Conservation (phyloP, 2,888 invertebrate species). For the Xestia xanthographa region DNA sequence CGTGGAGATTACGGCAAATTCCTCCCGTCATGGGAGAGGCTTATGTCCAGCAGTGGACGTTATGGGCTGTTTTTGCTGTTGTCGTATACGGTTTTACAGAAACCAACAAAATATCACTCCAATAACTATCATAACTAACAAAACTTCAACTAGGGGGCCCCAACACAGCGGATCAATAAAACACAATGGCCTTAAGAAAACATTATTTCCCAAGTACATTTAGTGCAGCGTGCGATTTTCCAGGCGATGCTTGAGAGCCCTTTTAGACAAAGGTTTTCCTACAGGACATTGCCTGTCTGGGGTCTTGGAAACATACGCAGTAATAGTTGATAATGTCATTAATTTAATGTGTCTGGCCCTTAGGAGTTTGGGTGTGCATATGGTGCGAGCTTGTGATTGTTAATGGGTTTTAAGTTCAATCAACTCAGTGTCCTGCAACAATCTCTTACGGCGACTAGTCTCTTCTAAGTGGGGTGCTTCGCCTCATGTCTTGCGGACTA, state of each 20-base stretch:
- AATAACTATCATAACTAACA: background rate
- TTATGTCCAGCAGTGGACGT: too few species aligned
- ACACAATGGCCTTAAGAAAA: conserved; percentile 40
- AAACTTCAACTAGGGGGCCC: background rate
- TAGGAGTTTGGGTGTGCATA: background rate
- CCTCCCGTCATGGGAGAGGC: too few species aligned
- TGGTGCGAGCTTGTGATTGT: background rate
- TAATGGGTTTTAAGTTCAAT: background rate
- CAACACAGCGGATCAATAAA: background rate
- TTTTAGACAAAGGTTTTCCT: conserved; percentile 44
- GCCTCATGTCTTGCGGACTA: too few species aligned
- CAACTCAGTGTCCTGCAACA: background rate
- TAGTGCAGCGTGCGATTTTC: conserved; percentile 44
- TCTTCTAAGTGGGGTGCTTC: too few species aligned
- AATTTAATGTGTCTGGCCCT: conserved; percentile 32
- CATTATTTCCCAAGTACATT: conserved; percentile 28
- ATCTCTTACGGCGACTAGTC: too few species aligned
- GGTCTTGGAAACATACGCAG: conserved; percentile 49
- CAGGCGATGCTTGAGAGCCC: conserved; percentile 42
- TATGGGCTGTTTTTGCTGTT: too few species aligned
- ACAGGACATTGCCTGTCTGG: conserved; percentile 63
- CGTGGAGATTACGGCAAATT: too few species aligned
- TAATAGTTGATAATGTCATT: conserved; percentile 36
- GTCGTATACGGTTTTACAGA: too few species aligned
- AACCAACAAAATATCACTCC: background rate